Conservation (phyloP, 2,888 invertebrate species). For the Neoaliturus tenellus region DNA sequence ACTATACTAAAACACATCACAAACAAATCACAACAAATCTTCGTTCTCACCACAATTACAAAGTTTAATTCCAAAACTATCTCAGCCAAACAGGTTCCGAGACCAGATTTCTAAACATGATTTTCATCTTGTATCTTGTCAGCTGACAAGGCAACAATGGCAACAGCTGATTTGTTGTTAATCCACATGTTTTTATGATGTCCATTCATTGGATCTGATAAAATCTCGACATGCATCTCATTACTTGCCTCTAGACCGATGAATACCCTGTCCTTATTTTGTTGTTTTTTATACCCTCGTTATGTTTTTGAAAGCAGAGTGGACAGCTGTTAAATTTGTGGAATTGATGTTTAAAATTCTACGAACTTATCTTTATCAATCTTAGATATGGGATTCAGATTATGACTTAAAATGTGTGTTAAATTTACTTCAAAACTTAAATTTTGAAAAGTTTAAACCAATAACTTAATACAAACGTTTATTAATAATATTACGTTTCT, state of each 20-base stretch:
- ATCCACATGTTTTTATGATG: conserved; percentile 49
- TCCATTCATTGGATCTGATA: conserved; percentile 38
- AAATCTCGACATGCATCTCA: conserved; percentile 28
- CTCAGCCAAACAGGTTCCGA: not conserved
- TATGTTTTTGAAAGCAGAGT: not conserved
- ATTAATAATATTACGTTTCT: too few species aligned
- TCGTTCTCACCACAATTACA: not conserved
- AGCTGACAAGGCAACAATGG: conserved; percentile 10
- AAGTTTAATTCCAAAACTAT: conserved; percentile 1
- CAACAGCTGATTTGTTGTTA: conserved; percentile 50
- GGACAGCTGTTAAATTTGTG: conserved; percentile 3
- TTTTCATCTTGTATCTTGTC: conserved; percentile 19
- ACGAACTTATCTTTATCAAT: too few species aligned
- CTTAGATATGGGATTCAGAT: too few species aligned
- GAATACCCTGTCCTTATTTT: conserved; percentile 3
- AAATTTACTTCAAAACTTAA: too few species aligned
- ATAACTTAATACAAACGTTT: too few species aligned
- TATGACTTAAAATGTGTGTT: too few species aligned
- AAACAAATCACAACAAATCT: too few species aligned
- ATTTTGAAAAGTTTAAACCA: too few species aligned
- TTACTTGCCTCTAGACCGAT: not conserved
- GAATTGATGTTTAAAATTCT: too few species aligned
- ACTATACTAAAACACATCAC: too few species aligned
- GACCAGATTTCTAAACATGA: not conserved
- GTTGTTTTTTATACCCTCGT: conserved; percentile 4